Percentiles rank a stretch among this genome's conserved stretches.
phyloP scores from a whole-genome alignment of 2,888 invertebrate genomes.

The Odontocerum albicorne region DNA sequence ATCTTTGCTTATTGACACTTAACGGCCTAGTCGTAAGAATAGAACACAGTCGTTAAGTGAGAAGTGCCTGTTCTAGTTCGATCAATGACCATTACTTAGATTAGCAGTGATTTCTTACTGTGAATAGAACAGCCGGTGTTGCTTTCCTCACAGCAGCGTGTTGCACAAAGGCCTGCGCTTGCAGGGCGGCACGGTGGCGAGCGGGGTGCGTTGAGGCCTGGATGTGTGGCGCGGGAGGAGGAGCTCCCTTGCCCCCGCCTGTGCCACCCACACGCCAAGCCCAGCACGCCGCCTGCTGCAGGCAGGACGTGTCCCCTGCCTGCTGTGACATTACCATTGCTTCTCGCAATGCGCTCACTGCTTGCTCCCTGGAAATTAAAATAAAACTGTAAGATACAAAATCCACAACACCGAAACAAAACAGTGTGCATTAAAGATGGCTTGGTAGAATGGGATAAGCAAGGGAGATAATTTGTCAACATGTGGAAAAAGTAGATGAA shows the following conservation, averaged over 20 bases:
- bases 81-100: too few species aligned
- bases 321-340: slow-evolving; percentile 87
- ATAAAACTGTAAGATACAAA: too few species aligned
- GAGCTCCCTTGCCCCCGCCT: slow-evolving; percentile 37
- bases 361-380: slow-evolving; percentile 64
- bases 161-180: slow-evolving; percentile 75
- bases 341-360: slow-evolving; percentile 80
- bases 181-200: slow-evolving; percentile 69
- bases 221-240: slow-evolving; percentile 39
- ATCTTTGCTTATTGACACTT: too few species aligned
- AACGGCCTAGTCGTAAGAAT: too few species aligned
- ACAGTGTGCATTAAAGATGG: not conserved
- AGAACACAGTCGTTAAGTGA: too few species aligned
- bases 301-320: slow-evolving; percentile 80
- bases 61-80: too few species aligned
- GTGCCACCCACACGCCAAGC: slow-evolving; percentile 50
- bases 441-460: too few species aligned
- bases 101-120: slow-evolving; percentile 47
- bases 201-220: slow-evolving; percentile 20
- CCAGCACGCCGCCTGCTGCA: slow-evolving; percentile 86
- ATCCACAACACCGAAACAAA: not conserved
- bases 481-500: too few species aligned
- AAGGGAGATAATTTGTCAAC: too few species aligned
- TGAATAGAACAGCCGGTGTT: slow-evolving; percentile 67
- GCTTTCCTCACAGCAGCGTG: slow-evolving; percentile 71